These are phyloP conservation scores for Corythoichthys intestinalis DNA, from an alignment of 2,113 vertebrate genomes.

Conservation along the genomic window DNA sequence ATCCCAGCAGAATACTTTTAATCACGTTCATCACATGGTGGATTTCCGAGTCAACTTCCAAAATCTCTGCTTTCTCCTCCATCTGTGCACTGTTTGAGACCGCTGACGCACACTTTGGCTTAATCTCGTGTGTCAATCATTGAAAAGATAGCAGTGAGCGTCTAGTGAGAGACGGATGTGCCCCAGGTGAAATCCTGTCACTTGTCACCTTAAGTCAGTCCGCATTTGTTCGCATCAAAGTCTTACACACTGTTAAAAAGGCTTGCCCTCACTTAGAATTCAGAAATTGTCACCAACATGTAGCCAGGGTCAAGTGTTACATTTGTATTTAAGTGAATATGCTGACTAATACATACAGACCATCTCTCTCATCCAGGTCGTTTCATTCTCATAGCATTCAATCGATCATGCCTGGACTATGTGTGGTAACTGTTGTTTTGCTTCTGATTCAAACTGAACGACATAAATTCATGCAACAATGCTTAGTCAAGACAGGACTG, in stretches of 20 bases:
- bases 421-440: too few species aligned
- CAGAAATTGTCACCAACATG: neutral
- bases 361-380: too few species aligned
- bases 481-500: too few species aligned
- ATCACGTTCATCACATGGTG: neutral
- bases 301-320: neutral
- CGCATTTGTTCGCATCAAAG: neutral
- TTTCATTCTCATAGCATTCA: too few species aligned
- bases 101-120: constrained; percentile 1
- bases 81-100: constrained; percentile 29
- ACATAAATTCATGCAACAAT: too few species aligned
- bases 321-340: too few species aligned
- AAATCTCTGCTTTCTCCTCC: constrained; percentile 17
- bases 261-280: neutral
- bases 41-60: constrained; percentile 12
- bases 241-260: neutral
- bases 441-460: too few species aligned
- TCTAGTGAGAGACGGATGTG: constrained; percentile 3
- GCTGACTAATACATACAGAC: too few species aligned
- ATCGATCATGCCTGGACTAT: too few species aligned
- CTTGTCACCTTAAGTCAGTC: neutral
- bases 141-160: constrained; percentile 15
- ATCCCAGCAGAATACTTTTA: neutral
- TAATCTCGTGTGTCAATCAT: neutral
- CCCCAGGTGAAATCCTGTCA: constrained; percentile 12